Percentiles rank a stretch among this genome's conserved stretches.
These are phyloP conservation scores for Urocynchramus pylzowi DNA, from an alignment of 2,113 vertebrate species.

Conservation along the genomic window DNA sequence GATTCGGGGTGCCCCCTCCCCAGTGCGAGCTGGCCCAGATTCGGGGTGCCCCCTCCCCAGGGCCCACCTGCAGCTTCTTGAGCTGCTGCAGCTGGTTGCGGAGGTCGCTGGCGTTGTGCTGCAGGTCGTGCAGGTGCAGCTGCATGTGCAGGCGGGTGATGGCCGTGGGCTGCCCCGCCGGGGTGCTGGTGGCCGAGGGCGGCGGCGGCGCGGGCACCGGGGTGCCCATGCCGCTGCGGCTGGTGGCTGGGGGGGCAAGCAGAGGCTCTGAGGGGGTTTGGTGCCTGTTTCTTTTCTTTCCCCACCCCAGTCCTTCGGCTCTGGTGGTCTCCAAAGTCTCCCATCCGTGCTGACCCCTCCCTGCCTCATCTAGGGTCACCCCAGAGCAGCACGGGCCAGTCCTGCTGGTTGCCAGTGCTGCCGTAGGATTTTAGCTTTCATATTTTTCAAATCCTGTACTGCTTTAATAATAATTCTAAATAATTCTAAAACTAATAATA, in stretches of 20 bases:
- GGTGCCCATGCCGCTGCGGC: constrained; percentile 68
- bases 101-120: constrained; percentile 91
- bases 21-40: accelerated
- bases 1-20: no score
- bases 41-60: accelerated
- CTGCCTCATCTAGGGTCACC: no score
- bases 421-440: not conserved
- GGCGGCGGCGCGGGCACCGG: constrained; percentile 78
- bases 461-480: no score
- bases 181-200: constrained; percentile 68
- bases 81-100: constrained; percentile 91
- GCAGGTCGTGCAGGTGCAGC: constrained; percentile 91
- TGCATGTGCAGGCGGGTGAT: constrained; percentile 90
- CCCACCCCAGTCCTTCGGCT: accelerated
- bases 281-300: accelerated
- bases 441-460: not conserved
- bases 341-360: accelerated
- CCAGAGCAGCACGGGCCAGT: accelerated
- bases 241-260: not conserved
- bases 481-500: no score
- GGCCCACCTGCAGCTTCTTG: constrained; percentile 87
- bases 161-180: constrained; percentile 76
- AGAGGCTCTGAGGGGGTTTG: not conserved
- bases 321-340: not conserved
- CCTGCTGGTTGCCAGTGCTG: not conserved